Percentiles rank a stretch among this genome's conserved stretches.
phyloP scores from a whole-genome alignment of 2,797 vertebrate species.

The Galaxias olidus region DNA sequence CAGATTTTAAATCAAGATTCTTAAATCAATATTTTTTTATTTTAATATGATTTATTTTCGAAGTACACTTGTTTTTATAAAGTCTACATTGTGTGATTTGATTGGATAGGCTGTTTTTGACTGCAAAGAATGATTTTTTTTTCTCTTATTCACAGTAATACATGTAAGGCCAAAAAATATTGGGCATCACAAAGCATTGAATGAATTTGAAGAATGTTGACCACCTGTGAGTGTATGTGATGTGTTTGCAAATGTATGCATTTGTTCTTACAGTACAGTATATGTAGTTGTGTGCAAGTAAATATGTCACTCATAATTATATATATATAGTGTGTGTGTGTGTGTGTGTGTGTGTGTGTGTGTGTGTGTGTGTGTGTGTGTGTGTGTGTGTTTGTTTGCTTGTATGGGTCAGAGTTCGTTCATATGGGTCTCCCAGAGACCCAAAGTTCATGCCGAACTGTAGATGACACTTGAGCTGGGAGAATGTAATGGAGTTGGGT shows the following conservation, averaged over 20 bases:
- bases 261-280: too few relatives aligned
- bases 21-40: neutral
- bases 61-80: neutral
- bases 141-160: too few relatives aligned
- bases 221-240: too few relatives aligned
- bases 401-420: slow-evolving; percentile 14
- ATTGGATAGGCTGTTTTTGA: too few relatives aligned
- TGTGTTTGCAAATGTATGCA: too few relatives aligned
- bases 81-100: neutral
- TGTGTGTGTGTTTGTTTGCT: slow-evolving; percentile 25
- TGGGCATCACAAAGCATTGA: too few relatives aligned
- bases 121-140: too few relatives aligned
- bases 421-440: neutral
- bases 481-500: slow-evolving; percentile 33
- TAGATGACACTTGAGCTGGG: slow-evolving; percentile 61
- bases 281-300: too few relatives aligned
- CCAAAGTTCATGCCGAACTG: slow-evolving; percentile 50
- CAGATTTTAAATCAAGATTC: neutral
- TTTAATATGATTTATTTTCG: slow-evolving; percentile 9
- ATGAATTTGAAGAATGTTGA: too few relatives aligned
- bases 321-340: slow-evolving; percentile 6
- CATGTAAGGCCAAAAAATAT: too few relatives aligned
- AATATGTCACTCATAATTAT: too few relatives aligned
- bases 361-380: slow-evolving; percentile 8
- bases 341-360: slow-evolving; percentile 6